A percentile compares a stretch with the other conserved stretches of the same genome.
phyloP scores from a whole-genome alignment of 2,888 invertebrate species.

The Conomelus anceps region DNA sequence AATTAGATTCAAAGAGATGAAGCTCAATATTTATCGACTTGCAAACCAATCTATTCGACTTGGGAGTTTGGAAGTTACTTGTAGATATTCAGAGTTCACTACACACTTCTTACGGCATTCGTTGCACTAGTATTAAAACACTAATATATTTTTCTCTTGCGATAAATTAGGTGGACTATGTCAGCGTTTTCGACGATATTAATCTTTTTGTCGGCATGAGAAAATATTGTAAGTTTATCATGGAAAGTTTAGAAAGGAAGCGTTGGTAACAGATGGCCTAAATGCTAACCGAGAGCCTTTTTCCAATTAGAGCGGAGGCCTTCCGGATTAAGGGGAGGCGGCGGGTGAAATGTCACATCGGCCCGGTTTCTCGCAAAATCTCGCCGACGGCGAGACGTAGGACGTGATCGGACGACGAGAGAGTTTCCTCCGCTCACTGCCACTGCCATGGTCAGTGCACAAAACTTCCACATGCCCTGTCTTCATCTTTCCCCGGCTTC shows the following conservation, averaged over 20 bases:
- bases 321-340: background rate
- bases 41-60: too few species aligned
- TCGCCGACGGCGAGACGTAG: background rate
- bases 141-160: too few species aligned
- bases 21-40: too few species aligned
- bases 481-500: background rate
- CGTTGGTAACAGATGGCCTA: background rate
- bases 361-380: background rate
- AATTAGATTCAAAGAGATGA: too few species aligned
- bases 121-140: too few species aligned
- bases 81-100: too few species aligned
- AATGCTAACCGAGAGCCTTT: background rate
- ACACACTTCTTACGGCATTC: too few species aligned
- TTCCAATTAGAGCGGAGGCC: background rate
- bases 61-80: too few species aligned
- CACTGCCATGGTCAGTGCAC: background rate
- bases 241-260: background rate
- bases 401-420: background rate
- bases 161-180: background rate
- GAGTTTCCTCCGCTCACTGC: too few species aligned
- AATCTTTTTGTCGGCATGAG: background rate
- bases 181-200: background rate
- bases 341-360: background rate
- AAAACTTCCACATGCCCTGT: background rate
- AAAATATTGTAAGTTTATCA: background rate